Evolutionary conservation across 2,888 invertebrate species (phyloP).

Genomic region (Hermaeophaga mercurialis): DNA sequence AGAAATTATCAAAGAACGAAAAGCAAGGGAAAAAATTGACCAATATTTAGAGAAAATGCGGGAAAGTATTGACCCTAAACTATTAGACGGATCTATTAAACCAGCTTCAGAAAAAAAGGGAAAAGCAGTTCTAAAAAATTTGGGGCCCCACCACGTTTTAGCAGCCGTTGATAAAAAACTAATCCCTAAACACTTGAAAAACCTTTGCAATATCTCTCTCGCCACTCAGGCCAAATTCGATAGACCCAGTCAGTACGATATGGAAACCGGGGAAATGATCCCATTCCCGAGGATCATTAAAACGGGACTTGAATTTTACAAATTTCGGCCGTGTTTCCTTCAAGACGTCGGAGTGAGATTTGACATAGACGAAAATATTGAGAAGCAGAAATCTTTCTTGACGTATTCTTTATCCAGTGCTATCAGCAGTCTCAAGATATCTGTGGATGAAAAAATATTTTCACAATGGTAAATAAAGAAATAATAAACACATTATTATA

Average conservation of each 20-base stretch:
- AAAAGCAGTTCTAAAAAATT: neutral
- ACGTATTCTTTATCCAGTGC: conserved; percentile 33
- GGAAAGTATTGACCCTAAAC: conserved; percentile 23
- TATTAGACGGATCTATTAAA: conserved; percentile 22
- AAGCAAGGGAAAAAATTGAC: conserved; percentile 36
- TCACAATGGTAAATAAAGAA: conserved; percentile 26
- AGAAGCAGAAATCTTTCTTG: conserved; percentile 32
- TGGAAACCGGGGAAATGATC: conserved; percentile 18
- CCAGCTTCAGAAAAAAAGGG: neutral
- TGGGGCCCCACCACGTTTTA: conserved; percentile 21
- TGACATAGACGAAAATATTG: conserved; percentile 29
- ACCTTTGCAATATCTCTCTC: conserved; percentile 16
- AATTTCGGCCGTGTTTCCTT: conserved; percentile 34
- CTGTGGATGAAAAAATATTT: conserved; percentile 22
- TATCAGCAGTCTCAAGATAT: conserved; percentile 16
- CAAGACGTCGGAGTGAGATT: conserved; percentile 38
- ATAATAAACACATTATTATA: too few species aligned
- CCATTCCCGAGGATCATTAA: conserved; percentile 38
- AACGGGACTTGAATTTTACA: conserved; percentile 34
- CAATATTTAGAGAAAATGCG: conserved; percentile 34
- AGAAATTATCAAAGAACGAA: conserved; percentile 40
- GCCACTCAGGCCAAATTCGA: conserved; percentile 9
- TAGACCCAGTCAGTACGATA: conserved; percentile 3
- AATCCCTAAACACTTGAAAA: conserved; percentile 28
- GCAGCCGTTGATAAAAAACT: conserved; percentile 31